Base-by-base conservation (phyloP, 2,797 vertebrate species). In the Helicolenus hilgendorfi region DNA sequence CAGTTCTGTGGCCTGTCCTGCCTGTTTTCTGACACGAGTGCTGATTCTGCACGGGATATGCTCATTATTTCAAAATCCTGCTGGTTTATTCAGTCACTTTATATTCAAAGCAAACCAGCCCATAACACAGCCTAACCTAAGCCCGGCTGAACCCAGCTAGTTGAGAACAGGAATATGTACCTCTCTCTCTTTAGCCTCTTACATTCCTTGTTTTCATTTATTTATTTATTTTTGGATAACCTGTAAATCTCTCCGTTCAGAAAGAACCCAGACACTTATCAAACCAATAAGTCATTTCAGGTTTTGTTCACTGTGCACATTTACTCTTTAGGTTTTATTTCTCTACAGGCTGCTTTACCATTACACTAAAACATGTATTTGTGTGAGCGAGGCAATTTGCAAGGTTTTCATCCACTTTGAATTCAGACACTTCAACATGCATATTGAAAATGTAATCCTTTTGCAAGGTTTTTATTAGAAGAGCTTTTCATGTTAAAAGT, bases 61-160 rank as follows among this genome's bases (percentile, higher is more conserved):
- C 71, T 86, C 55, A 73, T 81, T 84, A 85, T 79, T 72, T 83
- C 65, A 29, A 72, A 87, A 65, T 63, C 65, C 62, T 71, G 65
- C 53, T 68, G 55, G 36, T 79, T 45, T 24, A 35, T 5, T 15
- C 64, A 59, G 38, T 56, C 58, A 60, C 33, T 35, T 20, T 27
- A 29, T 27, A 80, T 74, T 65, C 22, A 62, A 60, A 81, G 59
- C 38, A 68, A 26, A 64, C 24, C 35, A 15, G 10, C 36, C 6
- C 26, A 53, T 26, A 24, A 9, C 58, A 69, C 53, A 53, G 45
- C 31, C 38, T 22, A 24, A 68, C 29, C 58, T 38, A 26, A 35
- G 15, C 4, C 4, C 33, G 22, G 3, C 64, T 70, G 27, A 68
- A 45, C 15, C 56, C 58, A 77, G 20, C 41, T 71, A 9, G 26